Base-by-base conservation (phyloP, 2,113 vertebrate species). In the Passerina amoena region DNA sequence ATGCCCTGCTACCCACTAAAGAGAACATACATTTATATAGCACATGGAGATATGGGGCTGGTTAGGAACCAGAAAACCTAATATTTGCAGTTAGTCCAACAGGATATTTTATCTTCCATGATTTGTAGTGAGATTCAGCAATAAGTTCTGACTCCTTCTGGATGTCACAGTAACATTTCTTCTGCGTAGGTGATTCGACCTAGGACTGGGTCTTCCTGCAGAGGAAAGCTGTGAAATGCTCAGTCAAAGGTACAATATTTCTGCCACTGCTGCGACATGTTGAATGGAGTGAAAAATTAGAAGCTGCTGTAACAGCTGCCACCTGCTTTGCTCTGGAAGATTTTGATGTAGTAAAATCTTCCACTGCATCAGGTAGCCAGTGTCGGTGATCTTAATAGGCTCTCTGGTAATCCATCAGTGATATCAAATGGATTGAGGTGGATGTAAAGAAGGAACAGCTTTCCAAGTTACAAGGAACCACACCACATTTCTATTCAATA, bases 201-300 rank as follows among this genome's bases (percentile, higher is more conserved):
- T 42, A 25, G 33, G 28, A 14, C 20, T 80, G 59, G 9, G 31
- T 80, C 66, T 85, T 59, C 20, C 47, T 73, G 56, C 7, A 14
- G 54, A 63, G 59, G 40, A 69, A 83, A 86, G 64, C 59, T 90
- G 59, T 86, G 56, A 88, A 93, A 59, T 66, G 27, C 33, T 83
- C 68, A 51, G 63, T 54, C 0, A 0, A 53, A 83, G 53, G 60
- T 28, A 51, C 20, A 11, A 0, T 88, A 91, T 88, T 95, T 85
- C 66, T 92, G 75, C 73, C 38, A 60, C 85, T 94, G 38, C 54
- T 90, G 71, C n/a, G 75, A n/a, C 33, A 30, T 83, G 71, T n/a
- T 86, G 92, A 96, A 75, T 92, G 75, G 79, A 91, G 71, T 96
- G 82, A 96, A 96, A 96, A 94, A 93, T 92, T 64, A 66, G 87